Evolutionary conservation across 2,113 vertebrate genomes (phyloP).

Genomic region (Pteropus alecto): DNA sequence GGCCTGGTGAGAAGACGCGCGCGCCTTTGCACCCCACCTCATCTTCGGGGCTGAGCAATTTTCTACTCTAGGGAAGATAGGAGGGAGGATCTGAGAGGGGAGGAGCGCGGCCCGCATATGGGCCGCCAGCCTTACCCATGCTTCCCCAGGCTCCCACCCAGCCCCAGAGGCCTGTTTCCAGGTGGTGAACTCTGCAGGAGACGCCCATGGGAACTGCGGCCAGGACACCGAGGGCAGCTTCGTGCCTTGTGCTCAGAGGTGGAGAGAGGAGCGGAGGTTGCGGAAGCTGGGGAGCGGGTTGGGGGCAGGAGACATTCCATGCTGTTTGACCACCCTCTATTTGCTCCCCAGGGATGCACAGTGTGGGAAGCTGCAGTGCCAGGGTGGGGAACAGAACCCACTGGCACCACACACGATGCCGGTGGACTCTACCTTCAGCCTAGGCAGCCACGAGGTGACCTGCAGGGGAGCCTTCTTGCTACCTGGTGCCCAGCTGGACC

Average conservation of each 20-base stretch:
- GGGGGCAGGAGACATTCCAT: accelerated
- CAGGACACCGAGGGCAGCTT: conserved; percentile 87
- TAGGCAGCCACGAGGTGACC: conserved; percentile 86
- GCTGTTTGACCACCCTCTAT: background rate
- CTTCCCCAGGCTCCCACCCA: conserved; percentile 87
- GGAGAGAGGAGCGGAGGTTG: background rate
- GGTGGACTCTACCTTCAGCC: conserved; percentile 90
- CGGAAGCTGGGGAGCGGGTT: background rate
- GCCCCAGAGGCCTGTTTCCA: conserved; percentile 93
- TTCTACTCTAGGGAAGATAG: background rate
- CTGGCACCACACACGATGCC: conserved; percentile 88
- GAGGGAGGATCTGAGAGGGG: too few species aligned
- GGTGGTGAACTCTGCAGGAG: conserved; percentile 91
- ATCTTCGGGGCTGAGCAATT: background rate
- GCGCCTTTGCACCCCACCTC: background rate
- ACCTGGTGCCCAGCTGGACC: conserved; percentile 83
- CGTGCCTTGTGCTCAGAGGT: conserved; percentile 90
- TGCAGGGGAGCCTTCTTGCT: conserved; percentile 91
- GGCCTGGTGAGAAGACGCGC: conserved; percentile 84
- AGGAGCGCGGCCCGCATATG: too few species aligned
- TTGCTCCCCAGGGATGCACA: conserved; percentile 88
- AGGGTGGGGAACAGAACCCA: conserved; percentile 90
- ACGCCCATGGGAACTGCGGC: conserved; percentile 93
- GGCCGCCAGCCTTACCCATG: background rate
- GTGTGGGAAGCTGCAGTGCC: conserved; percentile 96